Conservation (phyloP, 2,888 invertebrate species). For the Desoria tigrina region DNA sequence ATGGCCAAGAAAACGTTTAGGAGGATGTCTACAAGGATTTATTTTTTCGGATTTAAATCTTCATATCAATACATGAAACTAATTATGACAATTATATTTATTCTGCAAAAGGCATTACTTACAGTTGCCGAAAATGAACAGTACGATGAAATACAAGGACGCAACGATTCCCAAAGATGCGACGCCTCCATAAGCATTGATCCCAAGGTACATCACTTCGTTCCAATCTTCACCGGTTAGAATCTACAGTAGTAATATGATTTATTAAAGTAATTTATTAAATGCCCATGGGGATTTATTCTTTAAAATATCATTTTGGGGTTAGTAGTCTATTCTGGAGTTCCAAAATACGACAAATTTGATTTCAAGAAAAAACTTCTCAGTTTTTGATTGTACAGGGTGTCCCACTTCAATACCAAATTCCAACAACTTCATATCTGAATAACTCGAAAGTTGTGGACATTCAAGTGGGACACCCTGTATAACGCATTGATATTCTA, state of each 20-base stretch:
- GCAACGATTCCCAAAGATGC: conserved; percentile 85
- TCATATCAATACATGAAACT: background rate
- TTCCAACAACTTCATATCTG: too few relatives aligned
- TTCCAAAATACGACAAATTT: too few relatives aligned
- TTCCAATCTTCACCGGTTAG: conserved; percentile 54
- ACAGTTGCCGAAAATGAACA: conserved; percentile 99
- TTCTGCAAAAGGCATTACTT: conserved; percentile 54
- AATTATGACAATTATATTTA: background rate
- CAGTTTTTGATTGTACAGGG: too few relatives aligned
- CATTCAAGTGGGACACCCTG: too few relatives aligned
- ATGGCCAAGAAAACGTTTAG: conserved; percentile 99
- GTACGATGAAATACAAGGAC: conserved; percentile 96
- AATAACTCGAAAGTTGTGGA: too few relatives aligned
- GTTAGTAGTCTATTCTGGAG: too few relatives aligned
- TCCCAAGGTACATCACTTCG: conserved; percentile 52
- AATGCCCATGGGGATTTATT: too few relatives aligned
- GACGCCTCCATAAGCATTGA: conserved; percentile 57
- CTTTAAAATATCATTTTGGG: too few relatives aligned
- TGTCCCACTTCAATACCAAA: too few relatives aligned
- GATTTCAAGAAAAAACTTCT: too few relatives aligned
- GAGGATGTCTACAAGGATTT: conserved; percentile 37
- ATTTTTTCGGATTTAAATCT: too few relatives aligned
- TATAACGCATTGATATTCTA: too few relatives aligned
- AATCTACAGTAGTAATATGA: conserved; percentile 62
- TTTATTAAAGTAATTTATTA: background rate